phyloP scores from a whole-genome alignment of 2,888 invertebrate genomes.

The Galerucella calmariensis region DNA sequence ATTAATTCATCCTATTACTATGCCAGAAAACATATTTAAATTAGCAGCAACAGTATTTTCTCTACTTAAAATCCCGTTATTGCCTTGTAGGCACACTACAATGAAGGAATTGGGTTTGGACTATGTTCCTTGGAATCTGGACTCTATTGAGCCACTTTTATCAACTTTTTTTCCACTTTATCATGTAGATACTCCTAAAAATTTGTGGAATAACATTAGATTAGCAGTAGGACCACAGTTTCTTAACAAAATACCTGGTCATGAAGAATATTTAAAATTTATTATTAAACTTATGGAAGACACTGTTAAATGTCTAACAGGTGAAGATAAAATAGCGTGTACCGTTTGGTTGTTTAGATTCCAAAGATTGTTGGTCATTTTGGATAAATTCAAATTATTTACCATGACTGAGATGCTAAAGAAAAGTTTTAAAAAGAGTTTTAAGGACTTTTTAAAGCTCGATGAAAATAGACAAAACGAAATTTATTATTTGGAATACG shows the following conservation, averaged over 20 bases:
- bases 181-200: conserved; percentile 57
- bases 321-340: conserved; percentile 67
- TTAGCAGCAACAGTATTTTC: conserved; percentile 71
- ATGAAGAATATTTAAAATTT: conserved; percentile 70
- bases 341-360: conserved; percentile 74
- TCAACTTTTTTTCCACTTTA: conserved; percentile 61
- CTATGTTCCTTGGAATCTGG: conserved; percentile 65
- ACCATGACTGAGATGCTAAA: conserved; percentile 63
- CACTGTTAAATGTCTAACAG: conserved; percentile 66
- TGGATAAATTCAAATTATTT: conserved; percentile 64
- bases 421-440: conserved; percentile 66
- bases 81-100: conserved; percentile 66
- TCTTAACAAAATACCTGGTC: conserved; percentile 70
- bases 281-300: conserved; percentile 67
- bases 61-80: conserved; percentile 69
- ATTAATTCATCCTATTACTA: conserved; percentile 76
- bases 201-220: conserved; percentile 63
- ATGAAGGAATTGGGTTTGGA: conserved; percentile 64
- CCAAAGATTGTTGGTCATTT: conserved; percentile 68
- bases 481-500: conserved; percentile 73
- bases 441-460: conserved; percentile 70
- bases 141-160: conserved; percentile 68
- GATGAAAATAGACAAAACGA: conserved; percentile 69
- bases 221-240: conserved; percentile 72
- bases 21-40: conserved; percentile 69